These are phyloP conservation scores for Sibirionetta formosa DNA, from an alignment of 2,797 vertebrate genomes.

Conservation along the genomic window DNA sequence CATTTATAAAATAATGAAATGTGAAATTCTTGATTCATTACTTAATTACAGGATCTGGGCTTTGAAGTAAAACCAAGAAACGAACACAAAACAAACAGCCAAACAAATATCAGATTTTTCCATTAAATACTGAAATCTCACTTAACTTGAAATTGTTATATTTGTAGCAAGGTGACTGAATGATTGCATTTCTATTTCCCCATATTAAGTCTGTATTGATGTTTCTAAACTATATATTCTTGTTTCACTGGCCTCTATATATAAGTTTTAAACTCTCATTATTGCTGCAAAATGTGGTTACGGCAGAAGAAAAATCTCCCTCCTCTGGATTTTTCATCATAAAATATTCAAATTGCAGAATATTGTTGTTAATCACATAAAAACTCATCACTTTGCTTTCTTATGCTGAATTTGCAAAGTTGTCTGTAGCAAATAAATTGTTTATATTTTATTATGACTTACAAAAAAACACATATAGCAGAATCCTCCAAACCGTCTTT, in stretches of 20 bases:
- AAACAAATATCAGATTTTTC: not conserved
- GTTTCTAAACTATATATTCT: not conserved
- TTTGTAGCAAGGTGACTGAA: not conserved
- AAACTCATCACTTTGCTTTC: not conserved
- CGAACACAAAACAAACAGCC: not conserved
- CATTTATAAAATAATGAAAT: not conserved
- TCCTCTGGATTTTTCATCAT: not conserved
- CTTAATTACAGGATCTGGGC: not conserved
- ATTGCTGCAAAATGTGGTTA: not conserved
- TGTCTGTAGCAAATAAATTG: not conserved
- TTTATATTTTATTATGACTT: not conserved
- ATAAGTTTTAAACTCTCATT: not conserved
- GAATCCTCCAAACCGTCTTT: not conserved
- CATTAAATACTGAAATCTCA: not conserved
- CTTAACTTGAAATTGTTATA: constrained; percentile 9
- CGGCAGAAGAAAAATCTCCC: not conserved
- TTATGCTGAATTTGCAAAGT: not conserved
- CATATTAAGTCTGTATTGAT: not conserved
- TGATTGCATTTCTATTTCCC: not conserved
- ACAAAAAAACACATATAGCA: not conserved
- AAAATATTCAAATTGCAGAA: not conserved
- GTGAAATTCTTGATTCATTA: not conserved
- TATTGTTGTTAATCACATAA: not conserved
- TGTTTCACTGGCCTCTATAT: not conserved
- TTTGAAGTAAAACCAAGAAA: not conserved